Evolutionary conservation across 2,888 invertebrate species (phyloP).

Genomic region (Scaptomyza tumidula): DNA sequence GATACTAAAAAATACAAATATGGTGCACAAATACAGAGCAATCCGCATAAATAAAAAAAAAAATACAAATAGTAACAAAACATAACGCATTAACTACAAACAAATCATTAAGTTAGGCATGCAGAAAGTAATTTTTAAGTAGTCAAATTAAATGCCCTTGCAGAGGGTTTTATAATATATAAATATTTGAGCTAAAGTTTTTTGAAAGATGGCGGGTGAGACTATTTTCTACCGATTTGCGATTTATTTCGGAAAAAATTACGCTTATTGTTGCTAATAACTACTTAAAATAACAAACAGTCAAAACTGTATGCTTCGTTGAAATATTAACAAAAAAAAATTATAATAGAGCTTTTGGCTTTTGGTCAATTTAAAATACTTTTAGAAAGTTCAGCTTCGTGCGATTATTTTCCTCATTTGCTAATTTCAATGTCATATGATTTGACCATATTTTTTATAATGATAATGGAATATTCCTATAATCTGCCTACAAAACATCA

Average conservation of each 20-base stretch:
- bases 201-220: too few species aligned
- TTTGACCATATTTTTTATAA: not conserved
- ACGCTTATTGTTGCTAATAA: too few species aligned
- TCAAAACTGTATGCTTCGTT: not conserved
- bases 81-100: slow-evolving; percentile 23
- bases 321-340: not conserved
- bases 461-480: not conserved
- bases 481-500: not conserved
- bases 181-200: too few species aligned
- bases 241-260: too few species aligned
- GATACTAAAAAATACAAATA: slow-evolving; percentile 35
- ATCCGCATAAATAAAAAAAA: slow-evolving; percentile 11
- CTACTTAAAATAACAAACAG: too few species aligned
- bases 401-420: not conserved
- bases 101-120: slow-evolving; percentile 29
- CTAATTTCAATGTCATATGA: not conserved
- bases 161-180: slow-evolving; percentile 10
- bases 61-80: slow-evolving; percentile 17
- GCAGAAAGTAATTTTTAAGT: slow-evolving; percentile 18
- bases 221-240: too few species aligned
- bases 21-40: slow-evolving; percentile 44
- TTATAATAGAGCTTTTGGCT: not conserved
- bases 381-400: not conserved
- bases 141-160: slow-evolving; percentile 16
- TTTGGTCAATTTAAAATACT: too few species aligned